Conservation (phyloP, 2,888 invertebrate genomes). For the Allygus modestus region DNA sequence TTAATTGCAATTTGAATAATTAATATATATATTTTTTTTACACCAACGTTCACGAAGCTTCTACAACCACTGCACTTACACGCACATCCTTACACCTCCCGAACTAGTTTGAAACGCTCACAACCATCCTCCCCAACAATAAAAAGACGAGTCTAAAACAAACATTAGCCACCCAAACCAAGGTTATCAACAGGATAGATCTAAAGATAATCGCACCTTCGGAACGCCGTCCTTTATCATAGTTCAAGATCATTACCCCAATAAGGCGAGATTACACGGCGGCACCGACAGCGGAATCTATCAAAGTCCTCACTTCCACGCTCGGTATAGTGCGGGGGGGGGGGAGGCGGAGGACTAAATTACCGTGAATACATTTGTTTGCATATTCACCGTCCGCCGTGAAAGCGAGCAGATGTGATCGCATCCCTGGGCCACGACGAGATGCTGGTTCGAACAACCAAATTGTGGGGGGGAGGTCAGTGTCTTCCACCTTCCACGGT, state of each 20-base stretch:
- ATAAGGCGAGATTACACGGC: conserved; percentile 7
- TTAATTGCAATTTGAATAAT: neutral
- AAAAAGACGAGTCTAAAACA: neutral
- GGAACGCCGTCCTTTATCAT: neutral
- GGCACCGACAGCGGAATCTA: neutral
- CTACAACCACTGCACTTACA: neutral
- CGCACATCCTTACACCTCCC: no score
- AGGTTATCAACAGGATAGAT: neutral
- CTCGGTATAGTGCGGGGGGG: neutral
- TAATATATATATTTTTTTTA: neutral
- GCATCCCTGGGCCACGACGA: neutral
- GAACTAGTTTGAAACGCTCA: no score
- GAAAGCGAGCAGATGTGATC: neutral
- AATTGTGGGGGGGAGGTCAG: neutral
- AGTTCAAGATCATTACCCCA: conserved; percentile 5
- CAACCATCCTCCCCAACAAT: neutral
- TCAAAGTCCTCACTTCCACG: neutral
- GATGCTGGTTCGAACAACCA: no score
- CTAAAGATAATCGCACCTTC: neutral
- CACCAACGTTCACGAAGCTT: neutral
- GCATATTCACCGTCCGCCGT: neutral
- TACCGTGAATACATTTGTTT: neutral
- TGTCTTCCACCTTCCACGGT: neutral
- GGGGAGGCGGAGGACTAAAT: neutral
- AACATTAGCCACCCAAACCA: neutral